Conservation (phyloP, 2,888 invertebrate genomes). For the Mycogona germanica region DNA sequence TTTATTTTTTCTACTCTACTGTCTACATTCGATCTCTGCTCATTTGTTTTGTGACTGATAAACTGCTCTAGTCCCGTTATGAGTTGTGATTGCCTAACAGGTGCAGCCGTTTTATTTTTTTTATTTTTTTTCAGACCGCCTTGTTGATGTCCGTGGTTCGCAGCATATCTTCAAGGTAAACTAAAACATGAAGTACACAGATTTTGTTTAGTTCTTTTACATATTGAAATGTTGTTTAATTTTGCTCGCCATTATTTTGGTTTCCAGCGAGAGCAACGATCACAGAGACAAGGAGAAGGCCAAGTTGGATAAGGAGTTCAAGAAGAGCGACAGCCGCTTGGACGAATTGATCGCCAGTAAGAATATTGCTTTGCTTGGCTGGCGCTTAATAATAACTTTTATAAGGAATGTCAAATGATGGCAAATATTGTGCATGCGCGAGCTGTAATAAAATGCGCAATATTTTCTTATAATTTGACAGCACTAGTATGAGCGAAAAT, state of each 20-base stretch:
- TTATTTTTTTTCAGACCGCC: conserved; percentile 14
- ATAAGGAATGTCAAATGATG: neutral
- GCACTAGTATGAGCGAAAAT: too few species aligned
- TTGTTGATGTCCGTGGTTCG: conserved; percentile 83
- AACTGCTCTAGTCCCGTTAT: too few species aligned
- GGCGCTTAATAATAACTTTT: neutral
- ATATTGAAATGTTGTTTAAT: neutral
- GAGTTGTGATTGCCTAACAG: too few species aligned
- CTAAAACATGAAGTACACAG: conserved; percentile 6
- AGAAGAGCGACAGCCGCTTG: conserved; percentile 74
- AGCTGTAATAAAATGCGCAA: conserved; percentile 10
- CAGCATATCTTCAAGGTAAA: conserved; percentile 70
- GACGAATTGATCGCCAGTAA: conserved; percentile 68
- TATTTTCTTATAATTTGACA: too few species aligned
- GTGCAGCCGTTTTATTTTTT: neutral
- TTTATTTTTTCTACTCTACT: too few species aligned
- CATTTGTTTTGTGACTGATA: too few species aligned
- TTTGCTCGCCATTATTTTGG: neutral
- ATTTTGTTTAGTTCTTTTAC: neutral
- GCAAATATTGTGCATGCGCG: conserved; percentile 10
- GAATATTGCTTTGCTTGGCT: conserved; percentile 1
- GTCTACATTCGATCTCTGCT: too few species aligned
- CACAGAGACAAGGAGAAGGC: conserved; percentile 77
- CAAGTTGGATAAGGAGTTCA: conserved; percentile 85
- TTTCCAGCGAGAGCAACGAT: conserved; percentile 61